Evolutionary conservation across 1,140 invertebrate genomes (phyloP).

Genomic region (Ostrea denselamellosa): DNA sequence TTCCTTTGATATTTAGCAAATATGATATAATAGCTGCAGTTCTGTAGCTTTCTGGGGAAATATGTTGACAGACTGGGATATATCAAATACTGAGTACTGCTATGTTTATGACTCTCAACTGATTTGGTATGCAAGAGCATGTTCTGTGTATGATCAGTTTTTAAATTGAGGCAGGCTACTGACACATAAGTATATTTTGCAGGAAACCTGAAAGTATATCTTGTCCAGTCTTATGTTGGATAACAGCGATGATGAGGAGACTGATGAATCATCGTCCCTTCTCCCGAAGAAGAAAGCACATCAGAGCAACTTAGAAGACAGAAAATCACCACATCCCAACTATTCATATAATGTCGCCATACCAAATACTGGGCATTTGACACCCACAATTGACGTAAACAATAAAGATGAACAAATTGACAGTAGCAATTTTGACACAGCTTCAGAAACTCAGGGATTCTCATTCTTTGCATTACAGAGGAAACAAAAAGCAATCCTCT

Average conservation of each 20-base stretch:
- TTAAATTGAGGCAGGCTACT: background rate
- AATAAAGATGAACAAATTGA: background rate
- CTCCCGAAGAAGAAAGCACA: background rate
- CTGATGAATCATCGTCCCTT: conserved; percentile 10
- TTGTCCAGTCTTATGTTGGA: background rate
- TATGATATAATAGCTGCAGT: too few species aligned
- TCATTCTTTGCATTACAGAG: conserved; percentile 47
- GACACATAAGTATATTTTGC: background rate
- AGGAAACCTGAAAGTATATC: background rate
- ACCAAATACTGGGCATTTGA: background rate
- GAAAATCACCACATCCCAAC: background rate
- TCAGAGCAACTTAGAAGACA: background rate
- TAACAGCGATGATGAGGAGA: conserved; percentile 17
- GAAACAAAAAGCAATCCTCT: conserved; percentile 48
- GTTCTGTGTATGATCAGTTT: too few species aligned
- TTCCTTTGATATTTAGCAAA: too few species aligned
- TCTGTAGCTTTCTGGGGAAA: too few species aligned
- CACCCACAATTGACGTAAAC: background rate
- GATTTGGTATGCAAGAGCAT: too few species aligned
- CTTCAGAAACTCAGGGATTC: conserved; percentile 35
- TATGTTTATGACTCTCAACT: too few species aligned
- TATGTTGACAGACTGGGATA: too few species aligned
- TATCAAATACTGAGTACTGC: background rate
- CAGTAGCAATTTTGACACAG: background rate
- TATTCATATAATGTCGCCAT: background rate